Base-by-base conservation (phyloP, 2,888 invertebrate genomes). In the Pristionchus exspectatus region DNA sequence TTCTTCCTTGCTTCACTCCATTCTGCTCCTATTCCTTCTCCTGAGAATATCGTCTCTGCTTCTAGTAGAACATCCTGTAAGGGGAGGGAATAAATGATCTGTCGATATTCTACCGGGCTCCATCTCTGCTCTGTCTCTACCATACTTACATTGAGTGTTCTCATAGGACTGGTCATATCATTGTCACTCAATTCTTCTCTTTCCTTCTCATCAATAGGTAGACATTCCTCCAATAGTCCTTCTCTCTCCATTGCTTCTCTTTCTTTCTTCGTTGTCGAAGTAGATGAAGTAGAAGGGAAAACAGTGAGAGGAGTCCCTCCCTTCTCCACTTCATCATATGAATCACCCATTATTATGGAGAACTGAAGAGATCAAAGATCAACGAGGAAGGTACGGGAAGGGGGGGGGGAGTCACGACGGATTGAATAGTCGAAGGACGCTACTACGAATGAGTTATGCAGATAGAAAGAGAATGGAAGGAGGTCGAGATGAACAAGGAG, bases 51-150 rank as follows among this genome's bases (percentile, higher is more conserved):
- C 72, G 92, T 90, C 59, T 92, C 92, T 9, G 93, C 93, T 88
- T 92, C 92, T 63, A 91, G 90, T 9, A 93, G 89, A 87, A 93
- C 93, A 90, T 92, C 92, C 93, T 93, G n/a, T 24, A 59, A 27
- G 33, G n/a, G 9, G 2, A 12, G 9, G 14, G 50, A 50, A 24
- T 81, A 21, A n/a, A 10, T 54, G n/a, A 54, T 54, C 54, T 14
- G 21, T 50, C 44, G 44, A 50, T 9, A 50, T 50, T 12, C 44
- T 12, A 50, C 38, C 74, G 33, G 3, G 9, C 44, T 7, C 10
- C 44, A 10, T 50, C 44, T 50, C 44, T 50, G 3, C 9, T 9
- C 9, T 9, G 3, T 50, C 44, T 50, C 44, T 50, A 74, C 69
- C 27, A 10, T 74, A 30, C 30, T 59, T 24, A 88, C 88, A 50